Base-by-base conservation (phyloP, 2,113 vertebrate genomes). In the Otus sunia region DNA sequence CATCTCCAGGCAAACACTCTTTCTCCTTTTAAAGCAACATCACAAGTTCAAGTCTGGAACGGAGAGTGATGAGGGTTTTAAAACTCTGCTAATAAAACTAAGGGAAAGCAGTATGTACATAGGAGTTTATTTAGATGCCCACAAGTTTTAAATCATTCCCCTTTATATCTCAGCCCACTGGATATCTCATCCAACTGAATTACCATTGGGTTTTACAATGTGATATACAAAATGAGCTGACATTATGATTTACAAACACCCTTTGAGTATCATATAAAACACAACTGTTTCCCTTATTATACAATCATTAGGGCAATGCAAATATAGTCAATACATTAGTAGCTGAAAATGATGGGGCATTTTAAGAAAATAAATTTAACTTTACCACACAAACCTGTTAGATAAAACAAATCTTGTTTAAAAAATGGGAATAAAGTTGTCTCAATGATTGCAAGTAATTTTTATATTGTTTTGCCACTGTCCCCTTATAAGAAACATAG, bases 101-200 rank as follows among this genome's bases (percentile, higher is more conserved):
- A 92, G 20, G 77, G 71, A 95, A 95, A 84, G 80, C 86, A 84
- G 91, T 93, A 91, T 97, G 95, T 97, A 97, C 90, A 97, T 58
- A 95, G 96, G 96, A 97, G 92, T 97, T 97, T 97, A 97, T 97
- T 97, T 95, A 88, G 97, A 97, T 92, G 92, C 96, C 97, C 94
- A 95, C 91, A 67, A 78, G 88, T 95, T 95, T 97, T 89, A 92
- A 95, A 95, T 96, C 73, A 88, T 95, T 97, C 89, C 92, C 96
- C 63, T 88, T 96, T 88, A 68, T 94, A 97, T 81, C 89, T 94
- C 94, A 96, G 90, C 94, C 95, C 94, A 92, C 90, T 91, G 92
- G 78, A 90, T 91, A 62, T 94, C 95, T 96, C 73, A 76, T 88
- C 83, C 90, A 97, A 71, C 92, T 90, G 95, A 97, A 97, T 96